Conservation (phyloP, 2,113 vertebrate species). For the Bufo bufo region DNA sequence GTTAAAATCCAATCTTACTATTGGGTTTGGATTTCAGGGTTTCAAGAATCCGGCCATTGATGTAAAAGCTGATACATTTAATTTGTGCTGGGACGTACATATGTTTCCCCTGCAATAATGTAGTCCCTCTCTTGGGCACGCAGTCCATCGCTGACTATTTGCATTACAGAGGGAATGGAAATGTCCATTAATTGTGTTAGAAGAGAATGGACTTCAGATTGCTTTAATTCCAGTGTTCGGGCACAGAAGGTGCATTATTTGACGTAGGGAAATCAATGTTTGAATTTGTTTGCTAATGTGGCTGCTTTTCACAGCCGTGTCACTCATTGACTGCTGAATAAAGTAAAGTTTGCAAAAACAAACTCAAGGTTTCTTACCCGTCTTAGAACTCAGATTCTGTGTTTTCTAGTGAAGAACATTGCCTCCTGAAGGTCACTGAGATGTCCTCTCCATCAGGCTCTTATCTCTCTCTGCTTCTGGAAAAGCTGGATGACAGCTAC, state of each 20-base stretch:
- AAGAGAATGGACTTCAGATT: slow-evolving; percentile 56
- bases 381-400: not conserved
- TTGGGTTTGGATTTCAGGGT: slow-evolving; percentile 56
- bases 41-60: slow-evolving; percentile 53
- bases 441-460: not conserved
- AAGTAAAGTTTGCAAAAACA: slow-evolving; percentile 23
- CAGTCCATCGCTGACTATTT: slow-evolving; percentile 41
- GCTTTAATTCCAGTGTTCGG: slow-evolving; percentile 53
- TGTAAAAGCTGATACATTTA: slow-evolving; percentile 58
- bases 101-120: slow-evolving; percentile 42
- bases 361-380: slow-evolving; percentile 1
- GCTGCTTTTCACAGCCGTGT: not conserved
- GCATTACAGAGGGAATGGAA: slow-evolving; percentile 55
- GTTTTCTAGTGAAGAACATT: too few species aligned
- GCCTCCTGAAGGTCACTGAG: not conserved
- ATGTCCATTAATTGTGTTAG: slow-evolving; percentile 45
- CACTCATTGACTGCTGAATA: slow-evolving; percentile 1
- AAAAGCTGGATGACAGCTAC: not conserved
- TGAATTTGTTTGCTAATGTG: slow-evolving; percentile 32
- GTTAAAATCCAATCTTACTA: slow-evolving; percentile 58
- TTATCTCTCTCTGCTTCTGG: not conserved
- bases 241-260: slow-evolving; percentile 54
- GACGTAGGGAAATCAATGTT: slow-evolving; percentile 47
- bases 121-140: slow-evolving; percentile 28
- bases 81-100: slow-evolving; percentile 51